Conservation (phyloP, 2,113 vertebrate species). For the Passerina amoena region DNA sequence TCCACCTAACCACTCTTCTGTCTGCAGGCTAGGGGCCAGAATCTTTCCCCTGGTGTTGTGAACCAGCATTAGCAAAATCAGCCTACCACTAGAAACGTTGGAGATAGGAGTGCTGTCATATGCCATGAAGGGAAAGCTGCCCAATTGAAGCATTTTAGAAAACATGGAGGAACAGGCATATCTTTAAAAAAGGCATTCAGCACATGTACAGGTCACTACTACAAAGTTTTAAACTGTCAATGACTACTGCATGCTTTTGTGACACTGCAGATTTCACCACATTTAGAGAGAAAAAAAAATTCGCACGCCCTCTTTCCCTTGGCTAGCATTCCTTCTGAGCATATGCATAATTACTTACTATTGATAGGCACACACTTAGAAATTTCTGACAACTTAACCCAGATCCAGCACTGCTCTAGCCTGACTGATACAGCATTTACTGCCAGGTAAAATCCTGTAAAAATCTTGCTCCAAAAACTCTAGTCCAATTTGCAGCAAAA, state of each 20-base stretch:
- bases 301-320: neutral
- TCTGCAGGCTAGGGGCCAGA: neutral
- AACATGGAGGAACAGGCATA: rapidly evolving
- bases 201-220: neutral
- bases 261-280: neutral
- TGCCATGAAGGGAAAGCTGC: neutral
- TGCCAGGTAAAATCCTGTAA: neutral
- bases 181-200: neutral
- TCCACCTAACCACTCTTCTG: neutral
- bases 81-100: neutral
- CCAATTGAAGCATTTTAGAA: neutral
- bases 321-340: neutral
- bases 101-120: neutral
- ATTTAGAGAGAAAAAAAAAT: neutral
- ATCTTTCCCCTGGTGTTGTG: neutral
- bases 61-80: neutral
- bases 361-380: neutral
- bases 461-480: neutral
- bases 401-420: neutral
- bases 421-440: neutral
- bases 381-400: neutral
- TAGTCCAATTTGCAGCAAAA: neutral
- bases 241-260: neutral
- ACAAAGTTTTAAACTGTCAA: neutral
- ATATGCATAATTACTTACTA: neutral